Evolutionary conservation across 2,113 vertebrate genomes (phyloP).

Genomic region (Vulpes lagopus): DNA sequence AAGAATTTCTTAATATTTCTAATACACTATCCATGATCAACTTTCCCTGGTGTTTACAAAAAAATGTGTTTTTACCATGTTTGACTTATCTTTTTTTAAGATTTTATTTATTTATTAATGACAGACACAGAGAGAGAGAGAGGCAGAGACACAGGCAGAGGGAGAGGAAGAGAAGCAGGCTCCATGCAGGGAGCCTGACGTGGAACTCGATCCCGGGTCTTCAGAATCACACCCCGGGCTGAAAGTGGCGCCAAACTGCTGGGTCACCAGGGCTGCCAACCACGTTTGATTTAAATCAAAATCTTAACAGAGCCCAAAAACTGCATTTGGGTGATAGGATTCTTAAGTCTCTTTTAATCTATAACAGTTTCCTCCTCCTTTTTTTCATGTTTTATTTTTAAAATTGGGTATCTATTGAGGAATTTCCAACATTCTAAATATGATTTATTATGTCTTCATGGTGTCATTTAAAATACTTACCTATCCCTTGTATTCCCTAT

Average conservation of each 20-base stretch:
- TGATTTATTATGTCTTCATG: background rate
- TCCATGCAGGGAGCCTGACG: no score
- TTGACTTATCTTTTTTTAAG: no score
- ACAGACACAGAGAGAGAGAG: no score
- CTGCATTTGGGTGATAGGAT: background rate
- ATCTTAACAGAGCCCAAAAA: background rate
- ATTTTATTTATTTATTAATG: no score
- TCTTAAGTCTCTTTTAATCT: background rate
- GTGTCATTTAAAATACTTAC: background rate
- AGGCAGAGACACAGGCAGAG: no score
- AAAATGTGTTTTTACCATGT: background rate
- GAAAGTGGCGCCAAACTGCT: no score
- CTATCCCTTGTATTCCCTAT: background rate
- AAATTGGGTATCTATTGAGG: background rate
- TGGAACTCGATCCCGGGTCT: no score
- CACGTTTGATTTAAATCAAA: background rate
- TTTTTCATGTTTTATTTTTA: background rate
- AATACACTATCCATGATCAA: background rate
- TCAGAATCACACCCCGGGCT: no score
- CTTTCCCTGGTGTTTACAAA: background rate
- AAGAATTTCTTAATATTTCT: conserved; percentile 22
- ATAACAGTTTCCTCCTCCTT: background rate
- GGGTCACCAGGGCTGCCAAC: no score
- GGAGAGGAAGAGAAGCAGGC: no score
- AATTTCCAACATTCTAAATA: background rate